A percentile compares a stretch with the other conserved stretches of the same genome.
These are phyloP conservation scores for Tolmerus cingulatus DNA, from an alignment of 2,888 invertebrate species.

Conservation along the genomic window DNA sequence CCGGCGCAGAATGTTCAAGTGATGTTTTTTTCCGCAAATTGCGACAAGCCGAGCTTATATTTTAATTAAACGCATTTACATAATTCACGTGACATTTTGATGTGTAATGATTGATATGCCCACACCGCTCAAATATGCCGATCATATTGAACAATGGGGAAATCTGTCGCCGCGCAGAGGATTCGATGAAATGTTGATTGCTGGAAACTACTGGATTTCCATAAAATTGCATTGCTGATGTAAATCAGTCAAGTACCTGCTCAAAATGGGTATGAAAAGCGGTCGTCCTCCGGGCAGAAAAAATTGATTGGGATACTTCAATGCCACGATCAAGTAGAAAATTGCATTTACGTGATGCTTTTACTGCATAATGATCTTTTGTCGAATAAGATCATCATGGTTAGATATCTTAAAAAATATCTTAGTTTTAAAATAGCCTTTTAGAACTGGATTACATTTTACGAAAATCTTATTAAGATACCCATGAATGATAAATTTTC, in stretches of 20 bases:
- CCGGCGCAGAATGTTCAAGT: not conserved
- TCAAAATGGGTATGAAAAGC: conserved; percentile 27
- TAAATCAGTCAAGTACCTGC: conserved; percentile 15
- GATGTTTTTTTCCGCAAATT: not conserved
- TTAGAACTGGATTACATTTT: not conserved
- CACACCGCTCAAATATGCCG: not conserved
- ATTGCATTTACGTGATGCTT: not conserved
- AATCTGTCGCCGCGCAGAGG: not conserved
- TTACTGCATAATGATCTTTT: not conserved
- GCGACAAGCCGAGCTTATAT: not conserved
- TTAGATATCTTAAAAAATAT: not conserved
- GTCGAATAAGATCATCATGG: not conserved
- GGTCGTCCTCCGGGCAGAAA: not conserved
- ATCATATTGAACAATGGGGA: conserved; percentile 1
- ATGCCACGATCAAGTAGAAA: not conserved
- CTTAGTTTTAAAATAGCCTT: not conserved
- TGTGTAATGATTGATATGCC: not conserved
- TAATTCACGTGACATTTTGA: not conserved
- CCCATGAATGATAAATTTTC: not conserved
- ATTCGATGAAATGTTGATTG: not conserved
- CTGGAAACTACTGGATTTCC: conserved; percentile 14
- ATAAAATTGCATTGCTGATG: not conserved
- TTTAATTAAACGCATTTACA: not conserved
- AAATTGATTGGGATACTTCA: not conserved
- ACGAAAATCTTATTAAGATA: not conserved